Conservation (phyloP, 2,888 invertebrate species). For the Chorisops tibialis region DNA sequence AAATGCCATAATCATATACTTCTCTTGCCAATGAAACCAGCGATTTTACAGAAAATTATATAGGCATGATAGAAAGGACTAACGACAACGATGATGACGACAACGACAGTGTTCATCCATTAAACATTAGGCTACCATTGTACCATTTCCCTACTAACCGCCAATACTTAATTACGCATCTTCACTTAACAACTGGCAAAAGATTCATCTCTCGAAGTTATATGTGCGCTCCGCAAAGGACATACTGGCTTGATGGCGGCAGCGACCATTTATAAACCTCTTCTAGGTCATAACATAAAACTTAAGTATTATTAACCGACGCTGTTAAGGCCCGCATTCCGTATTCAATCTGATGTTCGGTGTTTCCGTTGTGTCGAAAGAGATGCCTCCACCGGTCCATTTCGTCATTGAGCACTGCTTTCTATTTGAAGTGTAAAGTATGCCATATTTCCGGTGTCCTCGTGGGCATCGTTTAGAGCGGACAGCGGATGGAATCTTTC, state of each 20-base stretch:
- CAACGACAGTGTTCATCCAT: slow-evolving; percentile 16
- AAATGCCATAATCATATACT: no score
- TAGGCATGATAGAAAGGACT: background rate
- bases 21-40: no score
- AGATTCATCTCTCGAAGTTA: background rate
- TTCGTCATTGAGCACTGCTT: slow-evolving; percentile 6
- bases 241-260: background rate
- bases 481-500: no score
- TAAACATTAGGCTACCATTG: slow-evolving; percentile 23
- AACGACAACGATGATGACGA: background rate
- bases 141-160: slow-evolving; percentile 21
- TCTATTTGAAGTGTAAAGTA: slow-evolving; percentile 8
- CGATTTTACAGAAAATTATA: no score
- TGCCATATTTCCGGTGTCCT: background rate
- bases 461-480: no score
- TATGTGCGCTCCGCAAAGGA: background rate
- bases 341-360: slow-evolving; percentile 25
- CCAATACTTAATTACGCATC: slow-evolving; percentile 15
- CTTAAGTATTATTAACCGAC: slow-evolving; percentile 31
- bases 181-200: slow-evolving; percentile 1
- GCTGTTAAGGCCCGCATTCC: slow-evolving; percentile 28
- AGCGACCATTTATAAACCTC: slow-evolving; percentile 24
- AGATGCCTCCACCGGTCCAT: slow-evolving; percentile 11
- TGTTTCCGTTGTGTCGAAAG: background rate
- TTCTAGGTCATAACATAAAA: slow-evolving; percentile 30